Evolutionary conservation across 2,113 vertebrate species (phyloP), one percentile per base, ranked within the genome.

Genomic region (Entomyzon cyanotis): DNA sequence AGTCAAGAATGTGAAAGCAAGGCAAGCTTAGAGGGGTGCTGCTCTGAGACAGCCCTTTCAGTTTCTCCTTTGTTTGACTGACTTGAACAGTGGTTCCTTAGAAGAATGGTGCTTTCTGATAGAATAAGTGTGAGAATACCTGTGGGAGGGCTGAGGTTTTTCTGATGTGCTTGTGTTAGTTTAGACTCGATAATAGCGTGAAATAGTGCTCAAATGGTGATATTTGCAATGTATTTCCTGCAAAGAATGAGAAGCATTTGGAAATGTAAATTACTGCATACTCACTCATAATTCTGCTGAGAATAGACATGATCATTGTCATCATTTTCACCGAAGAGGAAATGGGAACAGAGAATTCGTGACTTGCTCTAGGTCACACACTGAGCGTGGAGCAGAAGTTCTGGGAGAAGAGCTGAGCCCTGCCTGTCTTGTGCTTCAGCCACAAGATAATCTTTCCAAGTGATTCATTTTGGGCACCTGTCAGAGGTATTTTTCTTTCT

Each of bases 321-420:
- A 76, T 92, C 41, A 46, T 94, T 92, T 94, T 93, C 76, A 69
- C 68, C 86, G 81, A 71, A 93, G 73, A 81, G 83, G 83, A 97
- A 96, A 84, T 24, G 23, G 88, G 92, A 96, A 73, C 69, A 79
- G 90, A 94, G 86, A 92, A 89, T 97, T 96, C 10, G 23, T 96
- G 88, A 94, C 86, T 94, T 94, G 77, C 41, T 95, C 3, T 82
- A 82, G 94, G 88, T 97, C 94, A 94, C 83, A 90, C 64, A 86
- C 41, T 1, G 5, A 84, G 39, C 0, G 0, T 58, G 63, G 92
- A 87, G 82, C 77, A 95, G 89, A 94, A 85, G 62, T 75, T 69
- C 37, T 65, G 78, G 81, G 71, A 83, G 37, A 76, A 68, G 64
- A 60, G 53, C 60, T 86, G 69, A 53, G 46, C 60, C 79, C 56